Base-by-base conservation (phyloP, 1,140 invertebrate genomes). In the Drosophila truncata region DNA sequence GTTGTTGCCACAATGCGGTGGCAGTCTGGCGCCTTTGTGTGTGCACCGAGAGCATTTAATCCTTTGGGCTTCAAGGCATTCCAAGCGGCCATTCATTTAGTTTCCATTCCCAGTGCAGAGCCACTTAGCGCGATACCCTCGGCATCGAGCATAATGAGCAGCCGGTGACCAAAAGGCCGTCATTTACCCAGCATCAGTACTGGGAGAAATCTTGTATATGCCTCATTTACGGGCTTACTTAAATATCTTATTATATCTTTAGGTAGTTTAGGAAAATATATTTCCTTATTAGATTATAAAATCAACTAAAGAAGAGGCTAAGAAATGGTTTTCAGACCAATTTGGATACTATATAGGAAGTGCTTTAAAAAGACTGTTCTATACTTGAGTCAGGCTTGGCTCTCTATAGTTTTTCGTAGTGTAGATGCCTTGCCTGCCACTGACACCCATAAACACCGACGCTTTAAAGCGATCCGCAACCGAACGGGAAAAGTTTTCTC, bases 1-100 rank as follows among this genome's bases (percentile, higher is more conserved):
- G 78, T 90, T 85, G 77, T 80, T 88, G 73, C 70, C 66, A 84
- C 72, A 88, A 88, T 88, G 84, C 84, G 84, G 69, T 82, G 72
- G 59, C 66, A 73, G 66, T 61, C 69, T 60, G 71, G 61, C 61
- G 62, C 54, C 74, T 47, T 64, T 64, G 69, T 64, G 58, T 67
- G 54, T 78, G 65, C 67, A 63, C 41, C 54, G 60, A 65, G 60
- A 65, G 67, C 50, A 70, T 87, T 87, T 87, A 83, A 87, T 83
- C 77, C 80, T 47, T 61, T 52, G 57, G 57, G 80, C 57, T 72
- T 87, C 69, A 70, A 77, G 71, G 57, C 83, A 65, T 62, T 63
- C 47, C 39, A 60, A 62, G 62, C 73, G 60, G 60, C 72, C 69
- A 75, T 86, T 86, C 75, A 82, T 82, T 65, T 73, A 75, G 76